phyloP scores from a whole-genome alignment of 2,797 vertebrate genomes.

The Pangasius sanitwongsei region DNA sequence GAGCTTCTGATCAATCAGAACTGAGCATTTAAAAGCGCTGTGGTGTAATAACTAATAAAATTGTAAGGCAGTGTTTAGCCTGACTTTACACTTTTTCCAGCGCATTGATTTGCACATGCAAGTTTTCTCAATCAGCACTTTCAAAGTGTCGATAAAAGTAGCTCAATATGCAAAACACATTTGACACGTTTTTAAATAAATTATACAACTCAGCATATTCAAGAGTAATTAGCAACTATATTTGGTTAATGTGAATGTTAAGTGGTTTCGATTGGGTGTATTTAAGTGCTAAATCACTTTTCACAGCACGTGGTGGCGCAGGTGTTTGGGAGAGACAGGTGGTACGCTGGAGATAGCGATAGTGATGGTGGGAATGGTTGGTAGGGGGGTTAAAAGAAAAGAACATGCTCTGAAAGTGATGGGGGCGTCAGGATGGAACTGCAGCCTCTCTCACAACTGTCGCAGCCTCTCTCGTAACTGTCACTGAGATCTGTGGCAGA shows the following conservation, averaged over 20 bases:
- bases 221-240: neutral
- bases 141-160: slow-evolving; percentile 45
- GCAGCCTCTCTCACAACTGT: slow-evolving; percentile 66
- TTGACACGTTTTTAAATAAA: neutral
- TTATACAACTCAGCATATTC: neutral
- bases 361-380: slow-evolving; percentile 17
- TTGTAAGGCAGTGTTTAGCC: neutral
- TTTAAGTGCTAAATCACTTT: slow-evolving; percentile 1
- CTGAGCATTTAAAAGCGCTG: neutral
- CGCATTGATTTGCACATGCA: slow-evolving; percentile 4
- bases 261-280: slow-evolving; percentile 6
- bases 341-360: slow-evolving; percentile 51
- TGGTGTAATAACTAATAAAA: neutral
- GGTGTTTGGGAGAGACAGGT: slow-evolving; percentile 45
- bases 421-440: slow-evolving; percentile 64
- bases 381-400: slow-evolving; percentile 65
- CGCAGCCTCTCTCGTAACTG: slow-evolving; percentile 69
- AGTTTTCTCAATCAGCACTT: slow-evolving; percentile 5
- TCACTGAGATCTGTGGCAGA: slow-evolving; percentile 62
- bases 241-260: slow-evolving; percentile 26
- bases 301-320: slow-evolving; percentile 38
- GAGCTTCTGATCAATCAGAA: neutral
- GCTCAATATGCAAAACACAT: slow-evolving; percentile 53
- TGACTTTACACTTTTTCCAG: neutral
- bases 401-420: slow-evolving; percentile 77